Evolutionary conservation across 2,888 invertebrate genomes (phyloP), one percentile per base, ranked within the genome.

Genomic region (Perizoma affinitatum): DNA sequence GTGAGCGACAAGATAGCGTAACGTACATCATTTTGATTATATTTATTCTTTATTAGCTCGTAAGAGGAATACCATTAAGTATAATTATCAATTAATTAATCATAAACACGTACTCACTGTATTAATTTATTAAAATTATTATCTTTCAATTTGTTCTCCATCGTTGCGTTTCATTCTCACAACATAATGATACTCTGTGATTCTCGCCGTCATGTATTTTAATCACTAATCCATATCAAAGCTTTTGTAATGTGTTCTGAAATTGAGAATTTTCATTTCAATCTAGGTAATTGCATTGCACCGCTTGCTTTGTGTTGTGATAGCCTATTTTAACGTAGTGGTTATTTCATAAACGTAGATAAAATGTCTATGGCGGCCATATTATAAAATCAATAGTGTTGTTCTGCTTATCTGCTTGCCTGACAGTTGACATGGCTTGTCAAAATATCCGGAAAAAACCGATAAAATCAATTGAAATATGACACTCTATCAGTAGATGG

Each of bases 401-500:
- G 22, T 22, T 1, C 22, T 22, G 22, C 22, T 22, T 22, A 3
- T 22, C 22, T 22, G 22, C 22, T 3, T 22, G 22, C 22, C 22
- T 22, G 22, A 22, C 22, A 22, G 22, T 22, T 22, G 22, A 22
- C 22, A 22, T 22, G 3, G 22, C 22, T 60, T 56, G 67, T 41
- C 6, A 55, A 59, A 66, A 69, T 22, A 22, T 22, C 38, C 38
- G 22, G 22, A 22, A 3, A 38, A 38, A 72, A 78, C 70, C 79
- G 79, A 68, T 71, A 73, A 76, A 1, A 38, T 38, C 7, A 5
- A 38, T 7, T 7, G 38, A 38, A 38, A 38, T 11, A 11, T 11
- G 4, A 11, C 1, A 40, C 6, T 4, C 10, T 58, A 43, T 45
- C 52, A 59, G 71, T 65, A 88, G 88, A 85, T 88, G 88, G 87